A percentile compares a stretch with the other conserved stretches of the same genome.
These are phyloP conservation scores for Borostomias antarcticus DNA, from an alignment of 2,797 vertebrate genomes.

Conservation along the genomic window DNA sequence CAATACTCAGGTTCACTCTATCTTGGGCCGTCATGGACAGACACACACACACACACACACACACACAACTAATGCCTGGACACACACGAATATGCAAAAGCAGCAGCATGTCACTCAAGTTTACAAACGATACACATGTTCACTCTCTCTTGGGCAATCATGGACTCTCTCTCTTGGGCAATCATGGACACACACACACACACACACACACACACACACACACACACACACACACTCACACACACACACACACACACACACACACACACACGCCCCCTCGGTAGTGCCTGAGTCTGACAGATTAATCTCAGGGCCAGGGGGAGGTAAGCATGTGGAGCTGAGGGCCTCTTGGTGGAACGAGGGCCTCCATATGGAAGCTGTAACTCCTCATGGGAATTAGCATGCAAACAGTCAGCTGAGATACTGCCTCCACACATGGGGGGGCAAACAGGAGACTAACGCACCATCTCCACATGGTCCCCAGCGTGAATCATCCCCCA, in stretches of 20 bases:
- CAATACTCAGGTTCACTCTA: background rate
- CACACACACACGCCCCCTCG: background rate
- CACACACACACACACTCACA: background rate
- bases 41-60: background rate
- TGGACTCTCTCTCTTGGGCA: background rate
- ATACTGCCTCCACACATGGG: constrained; percentile 31
- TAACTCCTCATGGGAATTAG: constrained; percentile 61
- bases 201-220: constrained; percentile 1
- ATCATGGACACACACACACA: background rate
- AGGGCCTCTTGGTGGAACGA: constrained; percentile 47
- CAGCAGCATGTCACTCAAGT: background rate
- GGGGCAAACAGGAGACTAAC: constrained; percentile 35
- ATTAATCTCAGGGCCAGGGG: background rate
- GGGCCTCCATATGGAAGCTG: constrained; percentile 65
- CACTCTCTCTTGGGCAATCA: background rate
- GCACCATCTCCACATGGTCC: no score
- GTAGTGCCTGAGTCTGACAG: background rate
- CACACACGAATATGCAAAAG: background rate
- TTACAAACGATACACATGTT: background rate
- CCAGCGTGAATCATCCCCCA: no score
- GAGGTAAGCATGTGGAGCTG: constrained; percentile 18
- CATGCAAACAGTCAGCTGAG: constrained; percentile 58
- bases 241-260: background rate
- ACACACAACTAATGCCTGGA: background rate
- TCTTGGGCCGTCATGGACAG: no score